These are phyloP conservation scores for Macrocentrus cingulum DNA, from an alignment of 1,140 invertebrate species.

Conservation along the genomic window DNA sequence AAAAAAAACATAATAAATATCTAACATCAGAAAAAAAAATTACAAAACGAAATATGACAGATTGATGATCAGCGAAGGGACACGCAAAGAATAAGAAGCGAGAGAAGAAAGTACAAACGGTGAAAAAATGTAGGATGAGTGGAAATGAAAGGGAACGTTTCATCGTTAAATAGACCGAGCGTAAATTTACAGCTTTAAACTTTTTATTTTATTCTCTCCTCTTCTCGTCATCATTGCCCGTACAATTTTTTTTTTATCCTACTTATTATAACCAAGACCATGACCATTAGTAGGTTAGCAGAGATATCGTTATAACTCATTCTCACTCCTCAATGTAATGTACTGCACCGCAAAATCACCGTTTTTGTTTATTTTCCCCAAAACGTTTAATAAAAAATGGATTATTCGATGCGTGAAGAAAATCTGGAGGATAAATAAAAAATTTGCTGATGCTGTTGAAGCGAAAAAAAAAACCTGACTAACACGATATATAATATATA, in stretches of 20 bases:
- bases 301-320: slow-evolving; percentile 7
- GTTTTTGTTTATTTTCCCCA: too few relatives aligned
- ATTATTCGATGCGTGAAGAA: too few relatives aligned
- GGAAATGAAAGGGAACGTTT: neutral
- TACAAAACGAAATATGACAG: too few relatives aligned
- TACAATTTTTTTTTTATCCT: neutral
- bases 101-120: neutral
- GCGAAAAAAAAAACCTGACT: too few relatives aligned
- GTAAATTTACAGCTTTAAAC: slow-evolving; percentile 30
- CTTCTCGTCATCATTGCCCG: slow-evolving; percentile 13
- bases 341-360: too few relatives aligned
- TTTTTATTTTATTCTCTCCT: neutral
- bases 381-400: too few relatives aligned
- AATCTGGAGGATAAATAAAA: too few relatives aligned
- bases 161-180: neutral
- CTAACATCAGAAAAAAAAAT: too few relatives aligned
- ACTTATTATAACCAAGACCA: neutral
- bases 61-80: neutral
- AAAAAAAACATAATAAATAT: too few relatives aligned
- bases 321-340: neutral
- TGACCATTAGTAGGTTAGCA: slow-evolving; percentile 1
- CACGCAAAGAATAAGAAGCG: neutral
- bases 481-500: too few relatives aligned
- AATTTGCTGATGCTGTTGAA: too few relatives aligned
- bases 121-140: neutral